phyloP scores from a whole-genome alignment of 2,888 invertebrate species.

The Nematopogon swammerdamellus region DNA sequence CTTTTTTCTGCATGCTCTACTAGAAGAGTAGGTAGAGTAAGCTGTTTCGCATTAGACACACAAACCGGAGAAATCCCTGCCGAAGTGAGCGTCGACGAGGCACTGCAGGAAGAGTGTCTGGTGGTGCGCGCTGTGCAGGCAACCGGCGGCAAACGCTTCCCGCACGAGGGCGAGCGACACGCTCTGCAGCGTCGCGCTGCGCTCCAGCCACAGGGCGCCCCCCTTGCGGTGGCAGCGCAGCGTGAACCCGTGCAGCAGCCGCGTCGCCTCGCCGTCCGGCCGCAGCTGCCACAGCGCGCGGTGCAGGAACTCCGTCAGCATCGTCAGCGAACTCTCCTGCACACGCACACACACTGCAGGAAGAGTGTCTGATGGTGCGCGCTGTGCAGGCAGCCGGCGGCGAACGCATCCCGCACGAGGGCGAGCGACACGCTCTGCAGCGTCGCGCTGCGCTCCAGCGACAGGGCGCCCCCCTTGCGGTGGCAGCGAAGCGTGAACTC shows the following conservation, averaged over 20 bases:
- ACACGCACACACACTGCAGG: no score
- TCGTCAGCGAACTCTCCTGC: slow-evolving; percentile 62
- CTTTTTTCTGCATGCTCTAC: no score
- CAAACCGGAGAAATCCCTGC: slow-evolving; percentile 51
- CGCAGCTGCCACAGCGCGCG: slow-evolving; percentile 43
- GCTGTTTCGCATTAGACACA: no score
- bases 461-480: no score
- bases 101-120: slow-evolving; percentile 62
- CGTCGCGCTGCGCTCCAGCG: no score
- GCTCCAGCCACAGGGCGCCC: slow-evolving; percentile 38
- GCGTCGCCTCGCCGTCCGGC: slow-evolving; percentile 41
- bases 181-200: slow-evolving; percentile 49
- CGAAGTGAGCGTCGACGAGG: slow-evolving; percentile 55
- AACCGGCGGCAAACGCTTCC: slow-evolving; percentile 58
- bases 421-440: no score
- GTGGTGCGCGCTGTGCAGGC: slow-evolving; percentile 60
- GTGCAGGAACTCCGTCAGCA: slow-evolving; percentile 57
- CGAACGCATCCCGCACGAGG: no score
- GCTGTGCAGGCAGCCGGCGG: no score
- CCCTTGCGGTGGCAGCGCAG: slow-evolving; percentile 35
- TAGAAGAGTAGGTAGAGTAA: no score
- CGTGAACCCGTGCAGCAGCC: slow-evolving; percentile 30
- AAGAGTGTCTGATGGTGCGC: no score
- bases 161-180: slow-evolving; percentile 59
- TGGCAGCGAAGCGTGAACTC: no score